Evolutionary conservation across 2,888 invertebrate genomes (phyloP).

Genomic region (Leptopilina myrica): DNA sequence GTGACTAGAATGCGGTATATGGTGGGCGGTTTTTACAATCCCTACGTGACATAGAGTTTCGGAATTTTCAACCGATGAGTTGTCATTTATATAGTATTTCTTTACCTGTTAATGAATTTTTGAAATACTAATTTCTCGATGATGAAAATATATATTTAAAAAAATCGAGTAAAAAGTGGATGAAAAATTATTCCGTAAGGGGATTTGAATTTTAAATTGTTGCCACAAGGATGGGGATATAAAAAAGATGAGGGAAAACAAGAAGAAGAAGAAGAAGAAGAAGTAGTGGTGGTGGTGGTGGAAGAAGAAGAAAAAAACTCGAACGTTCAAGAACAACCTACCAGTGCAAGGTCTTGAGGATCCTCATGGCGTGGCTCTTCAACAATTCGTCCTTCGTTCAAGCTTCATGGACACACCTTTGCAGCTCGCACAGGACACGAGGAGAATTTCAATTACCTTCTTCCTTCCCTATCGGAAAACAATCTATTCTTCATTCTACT

Average conservation of each 20-base stretch:
- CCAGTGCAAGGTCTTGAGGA: slow-evolving; percentile 75
- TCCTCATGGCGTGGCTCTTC: slow-evolving; percentile 74
- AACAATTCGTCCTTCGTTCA: slow-evolving; percentile 48
- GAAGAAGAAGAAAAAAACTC: not conserved
- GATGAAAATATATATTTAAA: slow-evolving; percentile 14
- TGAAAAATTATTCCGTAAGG: not conserved
- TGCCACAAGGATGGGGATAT: not conserved
- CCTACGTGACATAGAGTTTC: slow-evolving; percentile 50
- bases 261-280: too few species aligned
- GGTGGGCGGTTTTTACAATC: slow-evolving; percentile 56
- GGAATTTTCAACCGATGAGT: slow-evolving; percentile 49
- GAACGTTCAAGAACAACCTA: slow-evolving; percentile 61
- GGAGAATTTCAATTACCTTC: slow-evolving; percentile 44
- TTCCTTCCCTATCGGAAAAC: slow-evolving; percentile 39
- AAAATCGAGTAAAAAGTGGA: not conserved
- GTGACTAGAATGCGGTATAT: slow-evolving; percentile 60
- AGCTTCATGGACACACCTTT: slow-evolving; percentile 46
- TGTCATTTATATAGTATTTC: too few species aligned
- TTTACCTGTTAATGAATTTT: not conserved
- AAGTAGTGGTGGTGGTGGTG: too few species aligned
- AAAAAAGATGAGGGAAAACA: too few species aligned
- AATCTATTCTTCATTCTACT: slow-evolving; percentile 18
- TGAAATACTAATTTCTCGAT: not conserved
- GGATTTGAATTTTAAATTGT: slow-evolving; percentile 7
- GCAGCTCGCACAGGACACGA: slow-evolving; percentile 58